phyloP scores from a whole-genome alignment of 1,140 invertebrate species.

The Pseudomyrmex concolor region DNA sequence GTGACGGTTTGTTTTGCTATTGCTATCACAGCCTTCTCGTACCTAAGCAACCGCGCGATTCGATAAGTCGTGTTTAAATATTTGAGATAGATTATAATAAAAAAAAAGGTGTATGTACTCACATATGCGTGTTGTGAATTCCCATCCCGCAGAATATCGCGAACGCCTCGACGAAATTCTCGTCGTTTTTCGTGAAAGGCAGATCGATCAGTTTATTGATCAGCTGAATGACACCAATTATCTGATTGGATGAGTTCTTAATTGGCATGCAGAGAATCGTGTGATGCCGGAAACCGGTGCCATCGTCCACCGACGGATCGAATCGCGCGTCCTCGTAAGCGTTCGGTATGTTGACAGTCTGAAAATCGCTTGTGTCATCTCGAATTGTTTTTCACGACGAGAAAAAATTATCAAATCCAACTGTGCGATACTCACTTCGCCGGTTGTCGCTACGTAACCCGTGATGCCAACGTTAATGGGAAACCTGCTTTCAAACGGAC shows the following conservation, averaged over 20 bases:
- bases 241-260: conserved; percentile 94
- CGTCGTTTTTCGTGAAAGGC: conserved; percentile 95
- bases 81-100: not conserved
- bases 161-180: conserved; percentile 97
- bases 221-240: conserved; percentile 97
- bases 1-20: conserved; percentile 98
- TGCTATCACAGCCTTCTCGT: conserved; percentile 95
- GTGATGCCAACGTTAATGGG: conserved; percentile 98
- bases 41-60: conserved; percentile 84
- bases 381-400: conserved; percentile 10
- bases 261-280: conserved; percentile 97
- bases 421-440: conserved; percentile 89
- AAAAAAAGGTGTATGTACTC: conserved; percentile 70
- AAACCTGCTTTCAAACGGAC: conserved; percentile 96
- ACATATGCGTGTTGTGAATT: conserved; percentile 98
- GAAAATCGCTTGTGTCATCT: conserved; percentile 45
- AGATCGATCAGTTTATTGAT: conserved; percentile 97
- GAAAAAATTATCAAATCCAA: not conserved
- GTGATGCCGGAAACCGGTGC: conserved; percentile 91
- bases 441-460: conserved; percentile 97
- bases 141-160: conserved; percentile 99
- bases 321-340: conserved; percentile 97
- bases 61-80: conserved; percentile 5
- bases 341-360: conserved; percentile 95
- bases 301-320: conserved; percentile 93